Conservation (phyloP, 2,888 invertebrate genomes). For the Abscondita cerata region DNA sequence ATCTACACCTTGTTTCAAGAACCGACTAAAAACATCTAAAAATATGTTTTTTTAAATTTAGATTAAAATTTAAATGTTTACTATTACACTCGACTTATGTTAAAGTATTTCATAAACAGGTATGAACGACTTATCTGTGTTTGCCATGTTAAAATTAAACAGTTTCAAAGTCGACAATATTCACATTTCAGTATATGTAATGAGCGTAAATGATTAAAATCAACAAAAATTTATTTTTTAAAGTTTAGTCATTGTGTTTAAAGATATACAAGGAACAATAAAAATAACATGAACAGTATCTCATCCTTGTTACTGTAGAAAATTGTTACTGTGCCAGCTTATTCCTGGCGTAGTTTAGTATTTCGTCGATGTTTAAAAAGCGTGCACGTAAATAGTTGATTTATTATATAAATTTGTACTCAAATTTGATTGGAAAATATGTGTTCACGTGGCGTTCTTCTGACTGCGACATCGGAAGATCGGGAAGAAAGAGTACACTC, state of each 20-base stretch:
- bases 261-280: too few species aligned
- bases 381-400: constrained; percentile 14
- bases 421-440: constrained; percentile 40
- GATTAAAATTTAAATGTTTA: too few species aligned
- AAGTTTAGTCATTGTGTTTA: too few species aligned
- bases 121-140: background rate
- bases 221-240: too few species aligned
- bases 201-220: too few species aligned
- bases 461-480: constrained; percentile 43
- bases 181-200: too few species aligned
- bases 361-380: constrained; percentile 19
- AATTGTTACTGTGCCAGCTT: constrained; percentile 30
- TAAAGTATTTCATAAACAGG: background rate
- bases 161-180: too few species aligned
- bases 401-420: background rate
- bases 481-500: constrained; percentile 44
- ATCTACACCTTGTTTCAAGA: too few species aligned
- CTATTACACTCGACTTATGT: too few species aligned
- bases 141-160: constrained; percentile 7
- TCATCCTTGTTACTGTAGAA: constrained; percentile 25
- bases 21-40: too few species aligned
- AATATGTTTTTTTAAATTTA: too few species aligned
- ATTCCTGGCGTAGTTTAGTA: constrained; percentile 23
- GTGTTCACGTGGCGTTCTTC: constrained; percentile 53
- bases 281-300: background rate